Conservation (phyloP, 2,113 vertebrate genomes). For the Catharus fuscescens region DNA sequence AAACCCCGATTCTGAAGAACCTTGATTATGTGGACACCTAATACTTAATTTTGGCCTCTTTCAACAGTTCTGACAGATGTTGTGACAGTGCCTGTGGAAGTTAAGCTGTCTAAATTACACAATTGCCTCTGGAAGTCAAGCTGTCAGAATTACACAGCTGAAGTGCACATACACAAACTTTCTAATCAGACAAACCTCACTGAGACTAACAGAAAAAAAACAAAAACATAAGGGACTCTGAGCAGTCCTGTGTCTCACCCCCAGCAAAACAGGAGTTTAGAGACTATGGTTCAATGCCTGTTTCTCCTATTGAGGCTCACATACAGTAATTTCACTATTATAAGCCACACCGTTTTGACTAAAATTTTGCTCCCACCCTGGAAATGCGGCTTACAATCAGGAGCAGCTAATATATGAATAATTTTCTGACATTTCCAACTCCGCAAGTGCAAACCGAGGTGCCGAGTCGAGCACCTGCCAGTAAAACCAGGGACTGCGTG, state of each 20-base stretch:
- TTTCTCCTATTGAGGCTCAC: background rate
- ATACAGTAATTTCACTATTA: too few species aligned
- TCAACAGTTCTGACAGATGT: background rate
- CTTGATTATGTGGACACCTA: background rate
- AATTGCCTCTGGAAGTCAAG: background rate
- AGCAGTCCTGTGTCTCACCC: background rate
- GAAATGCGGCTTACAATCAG: too few species aligned
- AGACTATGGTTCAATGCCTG: background rate
- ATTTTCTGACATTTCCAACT: too few species aligned
- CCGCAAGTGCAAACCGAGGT: too few species aligned
- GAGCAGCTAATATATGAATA: too few species aligned
- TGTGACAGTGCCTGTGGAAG: background rate
- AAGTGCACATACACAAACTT: background rate
- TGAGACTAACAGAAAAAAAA: background rate
- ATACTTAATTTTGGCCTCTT: background rate
- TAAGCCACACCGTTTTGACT: too few species aligned
- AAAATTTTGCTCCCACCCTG: too few species aligned
- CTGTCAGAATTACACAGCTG: background rate
- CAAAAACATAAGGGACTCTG: background rate
- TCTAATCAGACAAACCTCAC: background rate
- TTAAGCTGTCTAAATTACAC: background rate
- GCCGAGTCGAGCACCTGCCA: too few species aligned
- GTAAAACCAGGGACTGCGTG: too few species aligned
- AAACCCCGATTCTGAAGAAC: background rate
- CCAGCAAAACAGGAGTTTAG: background rate